These are phyloP conservation scores for Fabriciana adippe DNA, from an alignment of 2,888 invertebrate genomes.

Conservation along the genomic window DNA sequence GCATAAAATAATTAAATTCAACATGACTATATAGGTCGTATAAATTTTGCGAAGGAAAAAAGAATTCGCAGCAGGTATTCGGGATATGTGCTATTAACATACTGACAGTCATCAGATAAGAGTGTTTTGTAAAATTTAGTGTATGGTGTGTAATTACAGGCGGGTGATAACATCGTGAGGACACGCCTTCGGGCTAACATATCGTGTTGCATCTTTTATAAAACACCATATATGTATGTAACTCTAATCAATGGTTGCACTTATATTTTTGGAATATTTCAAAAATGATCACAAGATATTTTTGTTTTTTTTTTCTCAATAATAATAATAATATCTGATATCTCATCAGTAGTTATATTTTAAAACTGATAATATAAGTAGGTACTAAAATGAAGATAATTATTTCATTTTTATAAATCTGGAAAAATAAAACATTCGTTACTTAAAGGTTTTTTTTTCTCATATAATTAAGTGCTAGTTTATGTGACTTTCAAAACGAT, in stretches of 20 bases:
- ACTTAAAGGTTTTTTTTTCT: too few relatives aligned
- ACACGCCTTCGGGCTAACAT: constrained; percentile 63
- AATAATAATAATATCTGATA: too few relatives aligned
- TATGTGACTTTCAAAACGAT: constrained; percentile 2
- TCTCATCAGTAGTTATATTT: too few relatives aligned
- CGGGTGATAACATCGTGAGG: constrained; percentile 61
- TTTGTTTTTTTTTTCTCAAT: too few relatives aligned
- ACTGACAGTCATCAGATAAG: constrained; percentile 70
- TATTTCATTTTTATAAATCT: too few relatives aligned
- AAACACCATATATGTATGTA: constrained; percentile 19
- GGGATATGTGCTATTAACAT: constrained; percentile 74
- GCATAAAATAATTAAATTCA: constrained; percentile 38
- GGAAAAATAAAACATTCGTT: too few relatives aligned
- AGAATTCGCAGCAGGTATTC: constrained; percentile 61
- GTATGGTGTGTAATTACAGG: constrained; percentile 70
- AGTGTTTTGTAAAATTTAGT: constrained; percentile 74
- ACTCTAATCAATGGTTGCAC: constrained; percentile 25
- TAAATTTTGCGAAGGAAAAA: constrained; percentile 47
- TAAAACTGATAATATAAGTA: too few relatives aligned
- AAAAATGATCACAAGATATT: constrained; percentile 21
- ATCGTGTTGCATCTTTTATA: constrained; percentile 47
- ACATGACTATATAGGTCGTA: constrained; percentile 28
- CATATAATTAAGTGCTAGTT: too few relatives aligned
- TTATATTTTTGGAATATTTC: constrained; percentile 26
- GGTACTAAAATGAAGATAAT: too few relatives aligned